Evolutionary conservation across 1,140 invertebrate genomes (phyloP).

Genomic region (Sitophilus oryzae): DNA sequence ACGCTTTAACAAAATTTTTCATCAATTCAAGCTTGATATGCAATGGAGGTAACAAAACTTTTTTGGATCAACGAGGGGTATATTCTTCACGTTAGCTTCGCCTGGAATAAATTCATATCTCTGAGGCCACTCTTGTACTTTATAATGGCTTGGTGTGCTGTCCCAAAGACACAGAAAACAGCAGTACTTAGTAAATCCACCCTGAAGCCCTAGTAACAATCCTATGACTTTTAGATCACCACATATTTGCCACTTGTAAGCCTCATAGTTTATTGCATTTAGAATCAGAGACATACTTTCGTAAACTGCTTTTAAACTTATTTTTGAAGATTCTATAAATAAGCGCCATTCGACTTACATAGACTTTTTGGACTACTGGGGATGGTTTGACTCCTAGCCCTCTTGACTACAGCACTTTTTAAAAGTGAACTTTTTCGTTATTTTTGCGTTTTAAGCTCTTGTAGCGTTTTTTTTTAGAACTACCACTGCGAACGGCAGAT

Average conservation of each 20-base stretch:
- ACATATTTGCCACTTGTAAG: slow-evolving; percentile 10
- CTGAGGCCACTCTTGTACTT: slow-evolving; percentile 1
- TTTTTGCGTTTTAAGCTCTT: no score
- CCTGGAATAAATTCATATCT: slow-evolving; percentile 4
- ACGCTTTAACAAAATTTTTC: neutral
- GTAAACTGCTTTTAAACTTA: slow-evolving; percentile 37
- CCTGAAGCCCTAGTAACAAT: slow-evolving; percentile 8
- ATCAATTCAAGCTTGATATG: neutral
- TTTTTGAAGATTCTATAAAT: slow-evolving; percentile 39
- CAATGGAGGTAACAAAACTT: neutral
- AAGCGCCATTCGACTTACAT: slow-evolving; percentile 30
- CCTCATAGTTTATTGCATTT: slow-evolving; percentile 21
- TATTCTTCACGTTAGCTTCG: slow-evolving; percentile 1
- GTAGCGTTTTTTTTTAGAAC: no score
- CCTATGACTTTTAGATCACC: slow-evolving; percentile 14
- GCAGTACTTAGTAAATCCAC: no score
- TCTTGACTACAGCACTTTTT: no score
- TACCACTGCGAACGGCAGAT: no score
- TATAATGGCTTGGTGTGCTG: slow-evolving; percentile 32
- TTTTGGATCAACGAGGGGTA: slow-evolving; percentile 6
- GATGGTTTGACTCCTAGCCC: no score
- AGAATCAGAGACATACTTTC: slow-evolving; percentile 28
- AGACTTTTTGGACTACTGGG: no score
- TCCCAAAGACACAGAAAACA: slow-evolving; percentile 32
- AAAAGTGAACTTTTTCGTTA: no score